Conservation (phyloP, 2,888 invertebrate genomes). For the Geotrupes spiniger region DNA sequence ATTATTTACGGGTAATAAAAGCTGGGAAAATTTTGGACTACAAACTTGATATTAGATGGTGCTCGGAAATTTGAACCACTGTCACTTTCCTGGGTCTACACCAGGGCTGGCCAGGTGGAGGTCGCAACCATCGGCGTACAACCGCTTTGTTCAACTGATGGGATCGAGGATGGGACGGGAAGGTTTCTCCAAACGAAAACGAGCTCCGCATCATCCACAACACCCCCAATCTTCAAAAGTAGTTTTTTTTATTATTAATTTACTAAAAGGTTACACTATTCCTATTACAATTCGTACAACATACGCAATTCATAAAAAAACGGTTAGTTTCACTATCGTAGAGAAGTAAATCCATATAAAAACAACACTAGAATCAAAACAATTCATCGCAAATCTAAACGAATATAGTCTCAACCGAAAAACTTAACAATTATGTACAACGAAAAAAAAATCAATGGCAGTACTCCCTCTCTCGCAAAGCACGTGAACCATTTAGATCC, state of each 20-base stretch:
- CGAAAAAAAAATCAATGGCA: neutral
- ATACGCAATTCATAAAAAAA: constrained; percentile 12
- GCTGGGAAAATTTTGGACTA: too few relatives aligned
- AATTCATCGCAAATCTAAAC: constrained; percentile 8
- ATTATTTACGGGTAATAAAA: too few relatives aligned
- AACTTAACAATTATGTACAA: neutral
- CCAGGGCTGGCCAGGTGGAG: too few relatives aligned
- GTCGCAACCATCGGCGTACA: too few relatives aligned
- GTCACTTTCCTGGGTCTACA: too few relatives aligned
- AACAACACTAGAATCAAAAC: constrained; percentile 13
- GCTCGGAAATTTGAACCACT: too few relatives aligned
- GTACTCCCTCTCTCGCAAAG: neutral
- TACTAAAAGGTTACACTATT: constrained; percentile 19
- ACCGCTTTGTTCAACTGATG: too few relatives aligned
- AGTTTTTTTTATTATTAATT: constrained; percentile 20
- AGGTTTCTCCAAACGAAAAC: too few relatives aligned
- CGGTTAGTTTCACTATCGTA: constrained; percentile 13
- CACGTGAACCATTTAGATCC: neutral
- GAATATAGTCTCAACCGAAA: neutral
- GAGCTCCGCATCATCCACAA: too few relatives aligned
- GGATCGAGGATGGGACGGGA: too few relatives aligned
- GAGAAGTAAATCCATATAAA: constrained; percentile 12
- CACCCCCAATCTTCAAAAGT: too few relatives aligned
- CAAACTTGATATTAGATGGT: too few relatives aligned
- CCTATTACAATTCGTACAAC: constrained; percentile 6